Evolutionary conservation across 2,797 vertebrate genomes (phyloP), one percentile per base, ranked within the genome.

Genomic region (Falco naumanni): DNA sequence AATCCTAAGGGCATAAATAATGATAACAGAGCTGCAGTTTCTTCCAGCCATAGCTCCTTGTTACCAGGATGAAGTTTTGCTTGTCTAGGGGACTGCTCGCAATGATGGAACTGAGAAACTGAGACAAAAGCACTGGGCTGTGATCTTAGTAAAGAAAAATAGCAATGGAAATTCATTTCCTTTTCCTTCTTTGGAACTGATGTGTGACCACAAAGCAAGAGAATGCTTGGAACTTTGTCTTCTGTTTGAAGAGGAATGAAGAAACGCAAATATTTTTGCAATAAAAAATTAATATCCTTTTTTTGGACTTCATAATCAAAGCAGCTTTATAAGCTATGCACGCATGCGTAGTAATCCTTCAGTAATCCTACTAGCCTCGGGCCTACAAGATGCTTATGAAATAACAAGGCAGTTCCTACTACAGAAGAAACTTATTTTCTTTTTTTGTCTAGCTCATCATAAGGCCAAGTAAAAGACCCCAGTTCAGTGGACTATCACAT

Each of bases 221-320:
- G 88, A 93, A 94, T 81, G 95, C 84, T 72, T 83, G 92, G 88
- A 95, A 93, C 79, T 70, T 74, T 54, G 68, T 87, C 84, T 84
- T 64, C 84, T 90, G 34, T 75, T 94, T 93, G 84, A 81, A 78
- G 14, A 80, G 33, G 70, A 95, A 94, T 83, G 47, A 85, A 95
- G 83, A 64, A 90, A 95, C 91, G 15, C 74, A 96, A 94, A 85
- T 88, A 64, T 87, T 95, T 94, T 83, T 90, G n/a, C 83, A 95
- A 97, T 93, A 91, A 92, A 92, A 96, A 90, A 89, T 80, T 92
- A 95, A 91, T 96, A 94, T 88, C 51, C 47, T 94, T 87, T 88
- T 89, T 91, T 39, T 47, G 48, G 70, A 78, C 45, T 96, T 95
- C 82, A 56, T 68, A 96, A 92, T 94, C 90, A 95, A 95, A 81